Evolutionary conservation across 1,140 invertebrate genomes (phyloP).

Genomic region (Cylas formicarius): DNA sequence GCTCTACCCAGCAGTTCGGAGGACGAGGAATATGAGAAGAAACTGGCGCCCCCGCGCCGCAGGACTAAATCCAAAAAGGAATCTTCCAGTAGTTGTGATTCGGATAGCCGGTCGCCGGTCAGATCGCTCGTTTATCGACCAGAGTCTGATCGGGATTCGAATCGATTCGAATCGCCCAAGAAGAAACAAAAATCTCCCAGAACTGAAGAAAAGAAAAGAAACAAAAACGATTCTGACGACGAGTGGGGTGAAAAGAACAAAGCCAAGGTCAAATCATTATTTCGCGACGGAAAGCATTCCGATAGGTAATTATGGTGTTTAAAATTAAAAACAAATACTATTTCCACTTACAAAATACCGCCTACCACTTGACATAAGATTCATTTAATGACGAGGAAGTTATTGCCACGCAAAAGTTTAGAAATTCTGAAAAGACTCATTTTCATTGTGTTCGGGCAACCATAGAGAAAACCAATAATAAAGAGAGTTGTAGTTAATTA

Average conservation of each 20-base stretch:
- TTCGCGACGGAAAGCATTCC: conserved; percentile 23
- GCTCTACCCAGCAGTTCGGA: conserved; percentile 30
- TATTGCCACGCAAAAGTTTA: too few species aligned
- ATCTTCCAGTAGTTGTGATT: conserved; percentile 26
- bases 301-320: conserved; percentile 21
- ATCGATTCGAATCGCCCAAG: conserved; percentile 14
- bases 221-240: conserved; percentile 28
- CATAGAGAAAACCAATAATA: too few species aligned
- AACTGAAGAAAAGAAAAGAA: conserved; percentile 24
- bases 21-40: conserved; percentile 34
- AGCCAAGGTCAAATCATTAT: conserved; percentile 24
- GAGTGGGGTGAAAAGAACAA: conserved; percentile 34
- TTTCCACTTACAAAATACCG: too few species aligned
- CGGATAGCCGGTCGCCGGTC: conserved; percentile 21
- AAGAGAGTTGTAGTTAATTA: too few species aligned
- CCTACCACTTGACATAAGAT: too few species aligned
- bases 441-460: too few species aligned
- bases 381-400: too few species aligned
- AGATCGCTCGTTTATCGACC: too few species aligned
- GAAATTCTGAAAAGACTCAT: too few species aligned
- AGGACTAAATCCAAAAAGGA: conserved; percentile 27
- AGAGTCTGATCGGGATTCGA: conserved; percentile 17
- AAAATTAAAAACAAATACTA: too few species aligned
- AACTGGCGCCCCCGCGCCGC: conserved; percentile 17
- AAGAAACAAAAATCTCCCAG: conserved; percentile 14